These are phyloP conservation scores for Mustela nigripes DNA, from an alignment of 2,113 vertebrate genomes.

Conservation along the genomic window DNA sequence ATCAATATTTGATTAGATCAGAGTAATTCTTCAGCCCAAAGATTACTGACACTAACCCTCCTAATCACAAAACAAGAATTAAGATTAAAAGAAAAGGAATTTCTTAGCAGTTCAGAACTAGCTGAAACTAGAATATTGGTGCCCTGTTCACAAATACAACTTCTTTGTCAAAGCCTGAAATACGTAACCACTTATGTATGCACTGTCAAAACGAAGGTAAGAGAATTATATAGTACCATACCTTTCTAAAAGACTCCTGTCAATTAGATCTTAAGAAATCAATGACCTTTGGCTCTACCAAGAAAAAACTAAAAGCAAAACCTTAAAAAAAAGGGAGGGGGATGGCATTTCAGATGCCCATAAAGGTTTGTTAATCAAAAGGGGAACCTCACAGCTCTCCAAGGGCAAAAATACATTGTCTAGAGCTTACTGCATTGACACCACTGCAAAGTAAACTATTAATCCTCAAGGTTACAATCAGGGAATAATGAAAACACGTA, in stretches of 20 bases:
- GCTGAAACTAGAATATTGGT: background rate
- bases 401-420: background rate
- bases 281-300: background rate
- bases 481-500: slow-evolving; percentile 64
- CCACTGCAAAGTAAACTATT: background rate
- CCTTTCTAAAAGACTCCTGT: slow-evolving; percentile 30
- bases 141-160: background rate
- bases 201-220: slow-evolving; percentile 43
- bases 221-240: background rate
- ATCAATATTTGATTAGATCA: background rate
- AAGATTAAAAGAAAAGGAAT: slow-evolving; percentile 33
- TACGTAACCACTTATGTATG: slow-evolving; percentile 13
- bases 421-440: background rate
- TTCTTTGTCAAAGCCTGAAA: slow-evolving; percentile 22
- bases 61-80: slow-evolving; percentile 31
- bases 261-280: slow-evolving; percentile 38
- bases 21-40: slow-evolving; percentile 9
- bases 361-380: slow-evolving; percentile 53
- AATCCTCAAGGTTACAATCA: background rate
- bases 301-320: background rate
- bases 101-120: slow-evolving; percentile 2
- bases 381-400: background rate
- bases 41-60: background rate
- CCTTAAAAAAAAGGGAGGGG: background rate
- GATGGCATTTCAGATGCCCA: background rate